Conservation (phyloP, 1,140 invertebrate species). For the Nasonia longicornis region DNA sequence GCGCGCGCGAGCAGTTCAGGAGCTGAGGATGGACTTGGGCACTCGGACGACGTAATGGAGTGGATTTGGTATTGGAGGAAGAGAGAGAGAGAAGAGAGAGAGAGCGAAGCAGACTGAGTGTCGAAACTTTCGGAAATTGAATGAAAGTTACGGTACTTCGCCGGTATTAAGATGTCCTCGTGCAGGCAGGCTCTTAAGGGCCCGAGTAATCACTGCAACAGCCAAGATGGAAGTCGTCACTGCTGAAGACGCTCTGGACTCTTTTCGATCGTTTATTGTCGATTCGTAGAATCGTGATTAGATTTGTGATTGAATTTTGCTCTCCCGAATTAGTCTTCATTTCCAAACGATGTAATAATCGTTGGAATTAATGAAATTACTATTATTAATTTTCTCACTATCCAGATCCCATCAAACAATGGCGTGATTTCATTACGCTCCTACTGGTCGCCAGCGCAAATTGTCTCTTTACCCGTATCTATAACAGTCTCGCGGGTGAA, state of each 20-base stretch:
- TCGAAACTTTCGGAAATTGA: slow-evolving; percentile 55
- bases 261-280: neutral
- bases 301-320: too few species aligned
- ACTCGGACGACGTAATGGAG: slow-evolving; percentile 55
- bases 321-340: neutral
- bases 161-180: slow-evolving; percentile 27
- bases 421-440: neutral
- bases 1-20: slow-evolving; percentile 10
- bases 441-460: neutral
- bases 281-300: too few species aligned
- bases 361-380: neutral
- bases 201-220: slow-evolving; percentile 4
- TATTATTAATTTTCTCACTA: neutral
- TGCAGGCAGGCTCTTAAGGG: neutral
- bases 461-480: neutral
- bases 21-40: slow-evolving; percentile 44
- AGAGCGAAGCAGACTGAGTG: neutral
- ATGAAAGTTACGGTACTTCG: slow-evolving; percentile 46
- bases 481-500: too few species aligned
- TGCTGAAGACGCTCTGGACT: neutral
- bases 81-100: slow-evolving; percentile 24
- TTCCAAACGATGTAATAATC: neutral
- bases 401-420: neutral
- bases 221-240: neutral
- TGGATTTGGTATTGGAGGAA: slow-evolving; percentile 52